These are phyloP conservation scores for Plebejus melissa DNA, from an alignment of 2,888 invertebrate genomes.

Conservation along the genomic window DNA sequence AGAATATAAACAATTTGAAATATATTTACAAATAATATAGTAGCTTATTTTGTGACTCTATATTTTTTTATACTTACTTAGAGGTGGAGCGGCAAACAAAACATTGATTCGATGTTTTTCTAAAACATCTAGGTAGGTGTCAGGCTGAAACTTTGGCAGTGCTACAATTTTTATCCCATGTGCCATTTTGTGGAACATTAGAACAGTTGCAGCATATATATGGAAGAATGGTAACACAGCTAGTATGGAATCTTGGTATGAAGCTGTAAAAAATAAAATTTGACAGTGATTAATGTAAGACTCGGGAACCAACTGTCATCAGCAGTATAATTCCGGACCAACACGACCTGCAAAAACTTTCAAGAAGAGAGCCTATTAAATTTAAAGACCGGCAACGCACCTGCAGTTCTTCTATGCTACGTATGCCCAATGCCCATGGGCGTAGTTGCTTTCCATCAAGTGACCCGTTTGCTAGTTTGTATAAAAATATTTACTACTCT, in stretches of 20 bases:
- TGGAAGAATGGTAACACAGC: slow-evolving; percentile 89
- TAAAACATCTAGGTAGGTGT: slow-evolving; percentile 80
- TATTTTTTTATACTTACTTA: slow-evolving; percentile 68
- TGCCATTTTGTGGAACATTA: slow-evolving; percentile 80
- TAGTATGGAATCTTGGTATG: slow-evolving; percentile 81
- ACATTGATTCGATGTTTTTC: slow-evolving; percentile 81
- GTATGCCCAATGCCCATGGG: too few relatives aligned
- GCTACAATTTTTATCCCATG: slow-evolving; percentile 83
- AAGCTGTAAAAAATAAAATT: slow-evolving; percentile 50
- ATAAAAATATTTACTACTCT: too few relatives aligned
- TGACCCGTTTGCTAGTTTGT: too few relatives aligned
- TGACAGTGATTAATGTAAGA: not conserved
- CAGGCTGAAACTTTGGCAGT: slow-evolving; percentile 85
- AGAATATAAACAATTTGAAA: too few relatives aligned
- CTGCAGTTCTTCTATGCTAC: too few relatives aligned
- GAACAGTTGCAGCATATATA: slow-evolving; percentile 84
- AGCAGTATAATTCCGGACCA: too few relatives aligned
- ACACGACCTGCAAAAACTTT: too few relatives aligned
- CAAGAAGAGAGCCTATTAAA: too few relatives aligned
- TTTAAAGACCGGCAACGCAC: too few relatives aligned
- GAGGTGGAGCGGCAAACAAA: slow-evolving; percentile 87
- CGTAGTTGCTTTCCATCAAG: too few relatives aligned
- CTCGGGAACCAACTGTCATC: too few relatives aligned
- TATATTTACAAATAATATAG: not conserved
- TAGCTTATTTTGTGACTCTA: not conserved